Evolutionary conservation across 2,113 vertebrate genomes (phyloP), one percentile per base, ranked within the genome.

Genomic region (Sinocyclocheilus maitianheensis): DNA sequence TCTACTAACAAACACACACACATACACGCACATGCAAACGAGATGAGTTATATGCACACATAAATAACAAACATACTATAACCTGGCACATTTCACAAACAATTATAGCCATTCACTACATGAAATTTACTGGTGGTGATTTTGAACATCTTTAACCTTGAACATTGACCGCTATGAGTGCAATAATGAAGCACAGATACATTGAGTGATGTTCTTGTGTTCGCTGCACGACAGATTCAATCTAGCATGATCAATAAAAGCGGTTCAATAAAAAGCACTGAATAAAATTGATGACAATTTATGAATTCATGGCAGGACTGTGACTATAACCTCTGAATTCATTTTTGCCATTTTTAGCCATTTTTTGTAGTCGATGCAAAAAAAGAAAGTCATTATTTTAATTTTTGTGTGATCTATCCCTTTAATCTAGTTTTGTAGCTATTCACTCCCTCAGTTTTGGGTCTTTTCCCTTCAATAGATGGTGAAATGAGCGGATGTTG

Each of bases 201-300:
- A 79, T 4, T 63, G 58, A 65, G 43, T 20, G 62, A 81, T 48
- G 37, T 82, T 51, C 18, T 22, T 3, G 5, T 82, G 79, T 81
- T 34, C 14, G 5, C 40, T 69, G 82, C 82, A 60, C 24, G 51
- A 84, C 51, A 51, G 80, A 82, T 71, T 26, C 48, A 80, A 80
- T 80, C 77, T 63, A n/a, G 24, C 30, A 13, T 80, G 55, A 80
- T 80, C 77, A 72, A 71, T 71, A 55, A 51, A 83, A 72, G 10
- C 12, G 0, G 26, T 48, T 83, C 65, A 71, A 55, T 83, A n/a
- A 72, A 81, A 67, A 11, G 26, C 16, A 69, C 22, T 40, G 48
- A 60, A 74, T 84, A 43, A 40, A 84, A 74, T 43, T 26, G 11
- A 83, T 74, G 51, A 24, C 30, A 37, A 20, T 69, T 71, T 11